Evolutionary conservation across 2,888 invertebrate genomes (phyloP), one percentile per base, ranked within the genome.

Genomic region (Cotesia congregata): DNA sequence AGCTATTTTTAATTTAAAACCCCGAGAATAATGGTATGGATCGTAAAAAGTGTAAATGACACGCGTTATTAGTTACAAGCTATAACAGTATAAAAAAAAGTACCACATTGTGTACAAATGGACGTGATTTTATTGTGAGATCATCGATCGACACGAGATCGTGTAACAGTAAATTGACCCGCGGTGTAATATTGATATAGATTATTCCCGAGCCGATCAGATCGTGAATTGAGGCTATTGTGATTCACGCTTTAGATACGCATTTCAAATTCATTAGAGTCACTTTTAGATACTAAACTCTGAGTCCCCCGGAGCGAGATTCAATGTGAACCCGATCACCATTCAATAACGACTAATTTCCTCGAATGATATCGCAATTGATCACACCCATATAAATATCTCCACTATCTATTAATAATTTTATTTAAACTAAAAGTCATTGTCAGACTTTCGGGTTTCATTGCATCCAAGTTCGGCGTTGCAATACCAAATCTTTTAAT

Each of bases 221-320:
- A 41, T 77, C 70, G n/a, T 40, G 69, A 77, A 74, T 73, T 69
- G 68, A 67, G 71, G 75, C 74, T 80, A 50, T 82, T 82, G 79
- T 82, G 78, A 81, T 77, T 69, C 68, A 70, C 77, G 64, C 50
- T 76, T 81, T 79, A 77, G 81, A 80, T 80, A 82, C 82, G 80
- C 80, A 81, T 81, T 75, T 82, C 82, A 80, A 82, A 82, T 80
- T 82, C 82, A 82, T 82, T 82, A 82, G 80, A 50, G 71, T 70
- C 67, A 71, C 62, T 39, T 41, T 50, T 41, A 20, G 68, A 41
- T 50, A 12, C 50, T 12, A 50, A 50, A 50, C 50, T 50, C 12
- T 7, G 7, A 71, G 50, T 61, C 39, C 38, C 72, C 38, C 38
- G 38, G 30, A 15, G 67, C 7, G 30, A 39, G 30, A n/a, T 64